These are phyloP conservation scores for Spicauda simplicius DNA, from an alignment of 2,888 invertebrate genomes.

Conservation along the genomic window DNA sequence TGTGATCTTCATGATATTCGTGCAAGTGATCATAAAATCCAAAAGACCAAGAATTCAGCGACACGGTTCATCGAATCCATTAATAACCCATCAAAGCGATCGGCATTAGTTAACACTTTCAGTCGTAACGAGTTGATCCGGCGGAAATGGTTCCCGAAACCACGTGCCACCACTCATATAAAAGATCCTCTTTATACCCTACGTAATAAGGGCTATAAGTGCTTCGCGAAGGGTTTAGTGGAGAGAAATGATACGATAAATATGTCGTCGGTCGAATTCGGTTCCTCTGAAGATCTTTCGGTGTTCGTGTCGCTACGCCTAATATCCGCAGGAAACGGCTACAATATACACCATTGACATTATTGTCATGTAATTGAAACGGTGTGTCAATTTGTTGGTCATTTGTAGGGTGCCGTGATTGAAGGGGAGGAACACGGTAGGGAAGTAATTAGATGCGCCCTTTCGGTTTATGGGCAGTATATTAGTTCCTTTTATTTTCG, in stretches of 20 bases:
- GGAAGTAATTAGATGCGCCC: constrained; percentile 25
- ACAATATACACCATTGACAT: constrained; percentile 62
- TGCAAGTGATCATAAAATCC: too few relatives aligned
- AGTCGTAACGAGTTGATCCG: constrained; percentile 68
- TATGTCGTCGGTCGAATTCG: constrained; percentile 76
- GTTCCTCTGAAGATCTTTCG: constrained; percentile 59
- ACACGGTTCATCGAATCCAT: constrained; percentile 54
- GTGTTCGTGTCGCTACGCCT: constrained; percentile 59
- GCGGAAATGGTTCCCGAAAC: constrained; percentile 62
- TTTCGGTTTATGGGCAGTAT: neutral
- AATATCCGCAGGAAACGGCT: constrained; percentile 80
- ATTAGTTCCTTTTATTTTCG: neutral
- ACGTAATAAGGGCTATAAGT: constrained; percentile 36
- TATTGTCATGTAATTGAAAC: constrained; percentile 79
- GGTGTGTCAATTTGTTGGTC: constrained; percentile 72
- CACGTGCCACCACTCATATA: constrained; percentile 43
- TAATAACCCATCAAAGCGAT: constrained; percentile 68
- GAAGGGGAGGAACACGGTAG: constrained; percentile 1
- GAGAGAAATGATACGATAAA: constrained; percentile 61
- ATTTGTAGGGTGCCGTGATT: constrained; percentile 45
- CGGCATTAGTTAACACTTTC: constrained; percentile 69
- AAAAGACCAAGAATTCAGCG: constrained; percentile 17
- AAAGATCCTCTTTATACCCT: constrained; percentile 25
- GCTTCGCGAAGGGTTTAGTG: constrained; percentile 10
- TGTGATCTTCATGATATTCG: too few relatives aligned